Evolutionary conservation across 2,113 vertebrate genomes (phyloP).

Genomic region (Nothoprocta pentlandii): DNA sequence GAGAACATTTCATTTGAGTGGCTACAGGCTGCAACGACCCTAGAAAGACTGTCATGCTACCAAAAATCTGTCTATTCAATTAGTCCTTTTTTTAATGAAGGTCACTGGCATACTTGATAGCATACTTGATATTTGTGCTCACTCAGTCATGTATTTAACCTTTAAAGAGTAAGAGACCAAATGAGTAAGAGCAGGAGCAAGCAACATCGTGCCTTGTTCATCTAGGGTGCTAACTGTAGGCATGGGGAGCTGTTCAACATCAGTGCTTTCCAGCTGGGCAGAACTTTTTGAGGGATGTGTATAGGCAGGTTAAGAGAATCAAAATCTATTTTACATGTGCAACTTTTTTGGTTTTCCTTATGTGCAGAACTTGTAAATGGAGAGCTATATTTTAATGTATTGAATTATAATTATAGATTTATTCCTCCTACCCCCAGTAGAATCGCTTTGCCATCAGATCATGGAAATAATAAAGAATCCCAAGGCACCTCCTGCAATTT

Average conservation of each 20-base stretch:
- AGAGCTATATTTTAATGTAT: not conserved
- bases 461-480: not conserved
- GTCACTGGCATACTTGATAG: not conserved
- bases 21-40: rapidly evolving
- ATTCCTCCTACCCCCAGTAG: not conserved
- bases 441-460: conserved; percentile 17
- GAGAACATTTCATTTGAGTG: not conserved
- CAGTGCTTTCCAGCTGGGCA: not conserved
- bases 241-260: rapidly evolving
- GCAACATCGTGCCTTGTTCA: not conserved
- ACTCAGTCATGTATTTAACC: rapidly evolving
- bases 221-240: rapidly evolving
- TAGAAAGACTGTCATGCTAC: not conserved
- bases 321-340: not conserved
- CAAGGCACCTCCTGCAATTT: not conserved
- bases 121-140: not conserved
- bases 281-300: not conserved
- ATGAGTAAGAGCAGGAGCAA: not conserved
- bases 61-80: not conserved
- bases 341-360: not conserved
- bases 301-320: not conserved
- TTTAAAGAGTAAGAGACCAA: not conserved
- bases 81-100: not conserved
- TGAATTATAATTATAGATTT: not conserved
- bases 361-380: conserved; percentile 3